A percentile compares a stretch with the other conserved stretches of the same genome.
These are phyloP conservation scores for Montipora capitata DNA, from an alignment of 92 coral and sea anemone genomes.

Conservation along the genomic window DNA sequence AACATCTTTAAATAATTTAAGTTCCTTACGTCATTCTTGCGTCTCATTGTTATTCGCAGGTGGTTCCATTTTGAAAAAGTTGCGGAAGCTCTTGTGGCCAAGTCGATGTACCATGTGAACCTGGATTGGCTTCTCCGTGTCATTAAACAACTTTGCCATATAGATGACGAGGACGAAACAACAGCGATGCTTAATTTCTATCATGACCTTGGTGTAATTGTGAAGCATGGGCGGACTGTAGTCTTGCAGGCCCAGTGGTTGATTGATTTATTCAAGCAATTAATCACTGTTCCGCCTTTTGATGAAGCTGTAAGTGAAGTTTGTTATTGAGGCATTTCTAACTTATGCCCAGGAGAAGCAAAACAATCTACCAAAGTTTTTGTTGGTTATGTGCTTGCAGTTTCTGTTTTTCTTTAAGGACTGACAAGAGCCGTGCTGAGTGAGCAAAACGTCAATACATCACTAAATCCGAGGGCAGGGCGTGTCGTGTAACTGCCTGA, in stretches of 20 bases:
- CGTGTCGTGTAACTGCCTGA: too few species aligned
- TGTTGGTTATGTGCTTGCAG: too few species aligned
- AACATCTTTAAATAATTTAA: too few species aligned
- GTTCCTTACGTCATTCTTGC: too few species aligned
- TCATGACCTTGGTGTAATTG: constrained; percentile 85
- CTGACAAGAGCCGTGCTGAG: too few species aligned
- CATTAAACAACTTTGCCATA: constrained; percentile 69
- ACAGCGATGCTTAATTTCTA: constrained; percentile 77
- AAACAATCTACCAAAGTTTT: too few species aligned
- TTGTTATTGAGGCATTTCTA: neutral
- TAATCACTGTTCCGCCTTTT: constrained; percentile 78
- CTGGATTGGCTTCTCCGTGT: constrained; percentile 66
- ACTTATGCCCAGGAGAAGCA: neutral
- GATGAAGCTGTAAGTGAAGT: constrained; percentile 67
- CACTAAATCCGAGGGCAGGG: too few species aligned
- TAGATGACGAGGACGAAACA: constrained; percentile 70
- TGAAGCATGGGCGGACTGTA: constrained; percentile 77
- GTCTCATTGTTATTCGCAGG: constrained; percentile 3
- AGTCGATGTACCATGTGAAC: constrained; percentile 60
- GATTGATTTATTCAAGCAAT: constrained; percentile 71
- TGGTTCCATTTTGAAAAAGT: constrained; percentile 90
- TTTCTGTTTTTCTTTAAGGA: too few species aligned
- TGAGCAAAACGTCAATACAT: too few species aligned
- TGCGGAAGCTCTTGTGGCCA: constrained; percentile 65
- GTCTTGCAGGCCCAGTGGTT: constrained; percentile 85